Evolutionary conservation across 2,888 invertebrate genomes (phyloP), one percentile per base, ranked within the genome.

Genomic region (Eupithecia abbreviata): DNA sequence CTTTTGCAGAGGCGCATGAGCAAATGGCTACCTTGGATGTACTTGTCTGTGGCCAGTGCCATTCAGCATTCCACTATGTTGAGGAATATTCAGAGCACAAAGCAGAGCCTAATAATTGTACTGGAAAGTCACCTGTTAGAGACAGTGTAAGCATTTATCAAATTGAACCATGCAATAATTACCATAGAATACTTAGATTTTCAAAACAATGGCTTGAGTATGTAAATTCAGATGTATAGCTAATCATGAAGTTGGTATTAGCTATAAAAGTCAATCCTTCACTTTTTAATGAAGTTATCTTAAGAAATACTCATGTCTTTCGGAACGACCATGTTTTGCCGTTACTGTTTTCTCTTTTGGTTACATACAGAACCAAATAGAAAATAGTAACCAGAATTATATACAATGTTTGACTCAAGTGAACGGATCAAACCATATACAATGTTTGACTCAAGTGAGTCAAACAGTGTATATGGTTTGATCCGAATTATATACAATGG

Each of bases 31-130:
- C 96, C 75, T 92, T 97, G 80, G 98, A 98, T 93, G 96, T 98
- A 7, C 91, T 98, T 43, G 97, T 98, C 0, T 98, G 98, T 92
- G 98, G 98, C n/a, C 96, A 96, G 79, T 98, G 98, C 87, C 97
- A 98, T 88, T 95, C 96, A 71, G 97, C 97, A 72, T 98, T 97
- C 88, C 97, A 98, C 89, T 98, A 97, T 89, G 90, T 97, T 72
- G 97, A 98, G 86, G 97, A 97, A 82, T 98, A 98, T 86, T 96
- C 96, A 89, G 96, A 96, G 68, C 98, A 98, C 86, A 97, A 97
- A 47, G 47, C 69, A 85, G 95, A 94, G 82, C 92, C 93, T 15
- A 95, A 94, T 73, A 95, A 95, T 76, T 97, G 97, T 83, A 94
- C 95, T 55, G 95, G 96, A 82, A 95, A 96, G 79, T 97, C 97